Evolutionary conservation across 2,797 vertebrate species (phyloP).

Genomic region (Typhlichthys subterraneus): DNA sequence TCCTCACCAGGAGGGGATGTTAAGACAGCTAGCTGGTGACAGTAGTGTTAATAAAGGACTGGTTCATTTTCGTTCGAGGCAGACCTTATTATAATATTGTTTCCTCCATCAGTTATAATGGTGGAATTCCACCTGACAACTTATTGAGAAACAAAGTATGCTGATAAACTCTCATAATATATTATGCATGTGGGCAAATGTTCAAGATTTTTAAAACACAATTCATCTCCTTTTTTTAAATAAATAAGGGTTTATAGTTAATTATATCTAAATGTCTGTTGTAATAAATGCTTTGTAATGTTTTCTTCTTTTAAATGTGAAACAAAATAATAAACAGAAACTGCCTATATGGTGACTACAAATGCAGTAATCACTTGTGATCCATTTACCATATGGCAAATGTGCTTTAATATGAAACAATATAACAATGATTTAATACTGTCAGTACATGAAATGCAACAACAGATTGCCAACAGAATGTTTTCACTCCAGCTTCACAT

Average conservation of each 20-base stretch:
- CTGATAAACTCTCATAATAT: no score
- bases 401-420: slow-evolving; percentile 10
- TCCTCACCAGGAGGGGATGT: slow-evolving; percentile 28
- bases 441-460: slow-evolving; percentile 32
- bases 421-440: background rate
- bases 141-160: no score
- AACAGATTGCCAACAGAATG: slow-evolving; percentile 46
- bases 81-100: no score
- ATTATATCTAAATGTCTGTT: no score
- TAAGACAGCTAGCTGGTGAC: slow-evolving; percentile 33
- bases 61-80: slow-evolving; percentile 47
- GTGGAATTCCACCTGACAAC: no score
- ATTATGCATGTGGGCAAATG: no score
- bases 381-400: slow-evolving; percentile 46
- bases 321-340: slow-evolving; percentile 12
- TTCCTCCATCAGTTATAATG: no score
- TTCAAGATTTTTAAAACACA: background rate
- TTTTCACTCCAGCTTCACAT: slow-evolving; percentile 35
- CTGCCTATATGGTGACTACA: slow-evolving; percentile 33
- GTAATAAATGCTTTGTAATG: no score
- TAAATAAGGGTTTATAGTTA: no score
- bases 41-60: slow-evolving; percentile 7
- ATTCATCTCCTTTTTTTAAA: background rate
- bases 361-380: slow-evolving; percentile 33
- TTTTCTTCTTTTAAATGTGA: no score